phyloP scores from a whole-genome alignment of 2,888 invertebrate species.

The Yponomeuta plumbellus region DNA sequence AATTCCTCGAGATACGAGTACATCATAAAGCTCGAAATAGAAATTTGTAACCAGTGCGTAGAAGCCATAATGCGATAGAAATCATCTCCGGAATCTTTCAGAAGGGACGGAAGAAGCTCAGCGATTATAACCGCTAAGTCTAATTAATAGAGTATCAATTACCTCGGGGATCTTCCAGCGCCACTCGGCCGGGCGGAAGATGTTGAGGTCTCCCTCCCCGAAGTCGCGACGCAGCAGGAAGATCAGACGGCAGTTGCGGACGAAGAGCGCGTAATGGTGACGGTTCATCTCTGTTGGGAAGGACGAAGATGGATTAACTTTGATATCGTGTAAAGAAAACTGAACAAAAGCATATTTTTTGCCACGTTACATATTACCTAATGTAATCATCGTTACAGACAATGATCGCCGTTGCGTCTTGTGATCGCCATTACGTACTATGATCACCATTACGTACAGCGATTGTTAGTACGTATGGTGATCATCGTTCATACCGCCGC shows the following conservation, averaged over 20 bases:
- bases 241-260: constrained; percentile 97
- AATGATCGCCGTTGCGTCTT: neutral
- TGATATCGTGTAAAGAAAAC: neutral
- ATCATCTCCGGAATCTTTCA: too few relatives aligned
- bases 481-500: too few relatives aligned
- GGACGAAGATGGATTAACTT: neutral
- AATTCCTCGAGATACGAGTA: too few relatives aligned
- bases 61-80: too few relatives aligned
- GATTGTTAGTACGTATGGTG: neutral
- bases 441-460: neutral
- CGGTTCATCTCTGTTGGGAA: constrained; percentile 93
- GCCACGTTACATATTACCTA: neutral
- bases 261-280: constrained; percentile 98
- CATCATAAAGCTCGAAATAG: too few relatives aligned
- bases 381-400: neutral
- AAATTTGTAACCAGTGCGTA: too few relatives aligned
- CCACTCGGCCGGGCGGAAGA: constrained; percentile 98
- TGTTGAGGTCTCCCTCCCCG: constrained; percentile 93
- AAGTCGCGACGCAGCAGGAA: constrained; percentile 93
- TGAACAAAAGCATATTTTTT: neutral
- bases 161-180: constrained; percentile 97
- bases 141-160: neutral
- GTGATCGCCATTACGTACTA: neutral
- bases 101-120: too few relatives aligned
- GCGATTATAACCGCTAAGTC: too few relatives aligned